Evolutionary conservation across 2,888 invertebrate species (phyloP).

Genomic region (Deilephila porcellus): DNA sequence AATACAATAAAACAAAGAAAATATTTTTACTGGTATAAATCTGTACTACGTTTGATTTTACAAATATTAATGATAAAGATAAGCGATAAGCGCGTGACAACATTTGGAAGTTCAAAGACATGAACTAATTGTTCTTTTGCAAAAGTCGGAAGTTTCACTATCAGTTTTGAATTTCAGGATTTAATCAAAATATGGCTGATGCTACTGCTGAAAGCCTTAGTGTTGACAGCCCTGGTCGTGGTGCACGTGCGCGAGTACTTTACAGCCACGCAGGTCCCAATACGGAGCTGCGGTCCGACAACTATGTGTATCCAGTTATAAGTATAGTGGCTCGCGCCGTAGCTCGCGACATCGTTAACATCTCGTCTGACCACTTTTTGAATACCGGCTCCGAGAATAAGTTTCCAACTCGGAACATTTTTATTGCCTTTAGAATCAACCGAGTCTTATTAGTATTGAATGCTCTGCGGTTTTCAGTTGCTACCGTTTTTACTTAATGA

Average conservation of each 20-base stretch:
- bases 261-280: conserved; percentile 52
- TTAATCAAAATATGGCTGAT: no score
- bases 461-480: conserved; percentile 36
- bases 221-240: neutral
- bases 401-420: conserved; percentile 47
- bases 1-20: no score
- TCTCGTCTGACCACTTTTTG: conserved; percentile 74
- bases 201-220: neutral
- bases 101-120: neutral
- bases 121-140: no score
- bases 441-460: conserved; percentile 52
- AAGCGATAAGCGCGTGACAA: neutral
- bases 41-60: no score
- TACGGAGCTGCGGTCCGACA: conserved; percentile 40
- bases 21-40: neutral
- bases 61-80: neutral
- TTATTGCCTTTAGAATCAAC: conserved; percentile 54
- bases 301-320: conserved; percentile 32
- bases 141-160: neutral
- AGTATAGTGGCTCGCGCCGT: conserved; percentile 57
- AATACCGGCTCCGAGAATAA: conserved; percentile 48
- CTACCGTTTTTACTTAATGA: conserved; percentile 40
- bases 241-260: conserved; percentile 63
- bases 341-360: conserved; percentile 53
- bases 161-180: neutral